A percentile compares a stretch with the other conserved stretches of the same genome.
These are phyloP conservation scores for Calliopsis andreniformis DNA, from an alignment of 1,140 invertebrate species.

Conservation along the genomic window DNA sequence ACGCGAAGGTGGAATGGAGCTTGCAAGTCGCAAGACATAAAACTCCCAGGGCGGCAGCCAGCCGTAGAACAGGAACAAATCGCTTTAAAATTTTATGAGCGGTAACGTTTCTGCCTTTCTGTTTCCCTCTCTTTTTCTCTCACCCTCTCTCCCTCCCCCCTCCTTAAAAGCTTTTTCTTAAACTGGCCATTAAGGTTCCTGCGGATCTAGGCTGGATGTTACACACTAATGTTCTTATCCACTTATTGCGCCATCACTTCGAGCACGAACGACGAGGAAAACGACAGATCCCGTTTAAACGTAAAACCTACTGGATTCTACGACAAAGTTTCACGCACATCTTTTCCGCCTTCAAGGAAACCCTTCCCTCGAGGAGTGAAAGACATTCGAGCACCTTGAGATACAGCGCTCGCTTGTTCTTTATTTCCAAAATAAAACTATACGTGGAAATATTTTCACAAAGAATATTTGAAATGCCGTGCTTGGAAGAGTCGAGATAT, in stretches of 20 bases:
- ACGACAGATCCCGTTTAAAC: constrained; percentile 14
- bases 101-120: constrained; percentile 65
- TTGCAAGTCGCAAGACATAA: constrained; percentile 60
- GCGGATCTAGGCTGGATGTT: constrained; percentile 56
- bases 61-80: constrained; percentile 65
- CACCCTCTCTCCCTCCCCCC: too few relatives aligned
- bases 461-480: too few relatives aligned
- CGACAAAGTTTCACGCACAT: neutral
- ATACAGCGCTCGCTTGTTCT: too few relatives aligned
- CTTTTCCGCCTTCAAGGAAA: neutral
- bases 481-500: too few relatives aligned
- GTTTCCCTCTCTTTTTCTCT: too few relatives aligned
- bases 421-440: too few relatives aligned
- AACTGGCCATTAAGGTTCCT: constrained; percentile 67
- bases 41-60: constrained; percentile 54
- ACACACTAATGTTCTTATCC: constrained; percentile 70
- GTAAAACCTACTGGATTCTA: neutral
- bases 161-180: constrained; percentile 73
- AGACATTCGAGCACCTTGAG: neutral
- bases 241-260: constrained; percentile 65
- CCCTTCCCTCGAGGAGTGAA: too few relatives aligned
- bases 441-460: too few relatives aligned
- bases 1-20: constrained; percentile 53
- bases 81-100: constrained; percentile 77
- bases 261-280: neutral